These are phyloP conservation scores for Pseudochromis fuscus DNA, from an alignment of 2,797 vertebrate genomes.

Conservation along the genomic window DNA sequence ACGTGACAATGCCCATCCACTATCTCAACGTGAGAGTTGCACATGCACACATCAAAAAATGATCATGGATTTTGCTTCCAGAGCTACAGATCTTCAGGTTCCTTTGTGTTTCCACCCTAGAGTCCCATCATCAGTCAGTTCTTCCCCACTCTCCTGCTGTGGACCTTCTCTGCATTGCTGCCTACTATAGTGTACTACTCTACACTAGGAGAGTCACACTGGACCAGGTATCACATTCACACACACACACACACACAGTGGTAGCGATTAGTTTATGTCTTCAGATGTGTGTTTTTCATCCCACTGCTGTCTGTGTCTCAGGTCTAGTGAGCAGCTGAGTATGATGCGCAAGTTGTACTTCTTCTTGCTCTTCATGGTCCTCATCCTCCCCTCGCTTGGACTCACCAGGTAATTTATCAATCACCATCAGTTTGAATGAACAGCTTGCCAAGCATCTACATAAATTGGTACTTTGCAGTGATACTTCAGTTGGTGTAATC, in stretches of 20 bases:
- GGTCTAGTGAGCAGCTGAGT: conserved; percentile 94
- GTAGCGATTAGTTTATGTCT: conserved; percentile 3
- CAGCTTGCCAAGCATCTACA: not conserved
- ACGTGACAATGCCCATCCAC: conserved; percentile 93
- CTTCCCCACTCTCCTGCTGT: conserved; percentile 94
- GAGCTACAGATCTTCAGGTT: not conserved
- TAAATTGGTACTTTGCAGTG: not conserved
- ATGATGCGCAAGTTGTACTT: conserved; percentile 97
- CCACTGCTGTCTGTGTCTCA: conserved; percentile 63
- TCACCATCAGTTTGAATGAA: not conserved
- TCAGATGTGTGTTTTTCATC: conserved; percentile 18
- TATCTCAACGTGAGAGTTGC: conserved; percentile 88
- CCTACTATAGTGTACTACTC: conserved; percentile 95
- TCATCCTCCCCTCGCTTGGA: conserved; percentile 96
- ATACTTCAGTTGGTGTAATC: not conserved
- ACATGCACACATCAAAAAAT: not conserved
- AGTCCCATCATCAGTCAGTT: conserved; percentile 95
- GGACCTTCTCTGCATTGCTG: conserved; percentile 93
- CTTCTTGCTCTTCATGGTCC: conserved; percentile 97
- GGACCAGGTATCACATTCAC: conserved; percentile 90
- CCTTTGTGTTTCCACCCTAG: conserved; percentile 69
- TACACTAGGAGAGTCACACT: conserved; percentile 93
- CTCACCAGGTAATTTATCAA: conserved; percentile 90
- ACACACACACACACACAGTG: conserved; percentile 12
- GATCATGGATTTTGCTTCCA: not conserved